These are phyloP conservation scores for Sebastes melanostomus DNA, from an alignment of 2,797 vertebrate genomes.

Conservation along the genomic window DNA sequence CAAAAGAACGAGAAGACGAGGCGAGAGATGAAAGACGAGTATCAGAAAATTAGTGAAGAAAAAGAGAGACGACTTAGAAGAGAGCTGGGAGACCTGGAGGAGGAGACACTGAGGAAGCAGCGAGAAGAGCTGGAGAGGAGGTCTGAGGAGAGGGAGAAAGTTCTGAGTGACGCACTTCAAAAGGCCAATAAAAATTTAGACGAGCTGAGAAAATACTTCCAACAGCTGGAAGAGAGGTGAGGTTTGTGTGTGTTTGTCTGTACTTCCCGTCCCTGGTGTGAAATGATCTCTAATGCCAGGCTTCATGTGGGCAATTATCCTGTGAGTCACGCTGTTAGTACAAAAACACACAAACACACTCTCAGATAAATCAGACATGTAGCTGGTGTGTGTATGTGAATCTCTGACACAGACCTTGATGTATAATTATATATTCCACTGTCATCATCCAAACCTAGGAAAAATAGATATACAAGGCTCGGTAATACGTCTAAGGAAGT, in stretches of 20 bases:
- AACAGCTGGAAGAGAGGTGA: slow-evolving; percentile 87
- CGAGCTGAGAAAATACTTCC: slow-evolving; percentile 73
- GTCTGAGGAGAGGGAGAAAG: slow-evolving; percentile 81
- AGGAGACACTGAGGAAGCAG: slow-evolving; percentile 79
- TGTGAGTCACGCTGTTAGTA: slow-evolving; percentile 62
- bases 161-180: slow-evolving; percentile 81
- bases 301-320: slow-evolving; percentile 63
- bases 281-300: slow-evolving; percentile 58
- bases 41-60: slow-evolving; percentile 27
- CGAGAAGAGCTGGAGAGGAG: slow-evolving; percentile 79
- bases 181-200: slow-evolving; percentile 79
- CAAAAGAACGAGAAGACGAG: slow-evolving; percentile 2
- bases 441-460: background rate
- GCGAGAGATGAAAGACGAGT: slow-evolving; percentile 32
- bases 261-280: slow-evolving; percentile 51
- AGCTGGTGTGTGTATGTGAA: slow-evolving; percentile 12
- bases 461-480: background rate
- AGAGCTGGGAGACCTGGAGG: slow-evolving; percentile 80
- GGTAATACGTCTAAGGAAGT: background rate
- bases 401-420: slow-evolving; percentile 15
- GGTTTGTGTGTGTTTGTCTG: slow-evolving; percentile 62
- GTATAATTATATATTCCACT: slow-evolving; percentile 23
- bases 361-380: slow-evolving; percentile 18
- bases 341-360: slow-evolving; percentile 48
- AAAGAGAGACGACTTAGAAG: slow-evolving; percentile 25